Evolutionary conservation across 2,113 vertebrate species (phyloP), one percentile per base, ranked within the genome.

Genomic region (Lepidothrix coronata): DNA sequence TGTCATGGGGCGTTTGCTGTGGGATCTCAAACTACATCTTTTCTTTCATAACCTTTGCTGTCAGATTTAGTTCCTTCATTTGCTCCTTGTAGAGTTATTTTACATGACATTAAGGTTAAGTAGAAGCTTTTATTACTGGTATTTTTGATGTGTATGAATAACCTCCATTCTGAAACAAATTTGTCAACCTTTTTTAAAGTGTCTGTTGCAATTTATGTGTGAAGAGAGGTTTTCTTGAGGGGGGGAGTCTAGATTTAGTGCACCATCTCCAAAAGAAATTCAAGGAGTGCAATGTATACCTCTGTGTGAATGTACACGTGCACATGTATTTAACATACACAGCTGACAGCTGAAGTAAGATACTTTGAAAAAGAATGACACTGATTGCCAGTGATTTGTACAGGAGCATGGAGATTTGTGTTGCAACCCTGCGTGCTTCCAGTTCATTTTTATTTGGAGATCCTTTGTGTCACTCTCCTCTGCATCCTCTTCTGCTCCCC

Each of bases 41-140:
- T 98, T 98, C 97, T 96, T 76, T 92, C 96, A 88, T 98, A 98
- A 98, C 98, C 98, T 98, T 96, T 81, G 94, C 97, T 98, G 97
- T 98, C 98, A 98, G 98, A 98, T 97, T 97, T 93, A 95, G 95
- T 96, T 97, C 88, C 94, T 97, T 95, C 95, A 96, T 97, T 98
- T 98, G 97, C 91, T 97, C 93, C 95, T 96, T 90, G 67, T 89
- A 94, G 96, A 97, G 87, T 95, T 97, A 95, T 95, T 98, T 97
- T 97, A 95, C 86, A 71, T 97, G 96, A 98, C 96, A 90, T 87
- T 93, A 96, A 97, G 96, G 96, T 97, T 97, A 98, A 97, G 95
- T 97, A 96, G 95, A 97, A 96, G 94, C 94, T 97, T 97, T 96
- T 95, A 91, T 97, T 97, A 94, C 97, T 97, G 94, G n/a, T 85